Evolutionary conservation across 2,888 invertebrate species (phyloP).

Genomic region (Cheilosia soror): DNA sequence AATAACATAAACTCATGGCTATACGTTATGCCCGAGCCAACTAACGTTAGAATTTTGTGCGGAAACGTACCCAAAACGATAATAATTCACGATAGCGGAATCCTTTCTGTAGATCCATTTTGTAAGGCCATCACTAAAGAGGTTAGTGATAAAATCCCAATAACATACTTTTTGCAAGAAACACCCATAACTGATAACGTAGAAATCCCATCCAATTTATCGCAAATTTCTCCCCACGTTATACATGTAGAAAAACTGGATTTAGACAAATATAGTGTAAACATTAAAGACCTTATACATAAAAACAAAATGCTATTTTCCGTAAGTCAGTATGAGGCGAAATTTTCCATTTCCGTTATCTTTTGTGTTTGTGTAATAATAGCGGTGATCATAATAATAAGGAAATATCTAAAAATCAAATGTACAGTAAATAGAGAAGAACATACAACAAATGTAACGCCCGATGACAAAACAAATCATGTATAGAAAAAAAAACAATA

Average conservation of each 20-base stretch:
- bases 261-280: conserved; percentile 12
- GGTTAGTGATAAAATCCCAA: neutral
- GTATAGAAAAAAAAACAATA: neutral
- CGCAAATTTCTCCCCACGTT: neutral
- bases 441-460: neutral
- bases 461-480: neutral
- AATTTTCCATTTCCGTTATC: neutral
- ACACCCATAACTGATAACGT: neutral
- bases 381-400: neutral
- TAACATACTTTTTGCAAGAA: conserved; percentile 5
- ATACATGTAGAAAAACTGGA: conserved; percentile 7
- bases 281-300: neutral
- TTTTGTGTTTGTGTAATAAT: neutral
- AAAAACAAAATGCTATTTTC: neutral
- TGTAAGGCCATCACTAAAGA: conserved; percentile 6
- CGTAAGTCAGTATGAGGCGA: neutral
- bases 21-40: neutral
- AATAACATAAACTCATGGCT: neutral
- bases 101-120: neutral
- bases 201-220: conserved; percentile 2
- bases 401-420: neutral
- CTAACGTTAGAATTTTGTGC: neutral
- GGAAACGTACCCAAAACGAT: neutral
- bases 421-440: conserved; percentile 8
- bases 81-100: neutral